Evolutionary conservation across 2,888 invertebrate genomes (phyloP).

Genomic region (Portevinia maculata): DNA sequence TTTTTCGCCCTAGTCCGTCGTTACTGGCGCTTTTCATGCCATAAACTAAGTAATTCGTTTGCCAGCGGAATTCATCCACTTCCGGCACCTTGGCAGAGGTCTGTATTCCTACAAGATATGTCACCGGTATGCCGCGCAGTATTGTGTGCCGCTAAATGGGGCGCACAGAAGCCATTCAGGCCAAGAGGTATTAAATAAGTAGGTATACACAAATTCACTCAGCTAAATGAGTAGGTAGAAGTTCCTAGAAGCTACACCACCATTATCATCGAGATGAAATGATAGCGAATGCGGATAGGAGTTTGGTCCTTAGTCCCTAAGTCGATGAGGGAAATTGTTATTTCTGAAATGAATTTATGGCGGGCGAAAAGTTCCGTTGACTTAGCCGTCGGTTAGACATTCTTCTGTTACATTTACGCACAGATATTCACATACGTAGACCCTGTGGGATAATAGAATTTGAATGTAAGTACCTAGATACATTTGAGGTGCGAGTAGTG

Average conservation of each 20-base stretch:
- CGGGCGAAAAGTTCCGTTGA: background rate
- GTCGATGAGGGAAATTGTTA: slow-evolving; percentile 47
- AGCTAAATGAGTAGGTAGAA: slow-evolving; percentile 2
- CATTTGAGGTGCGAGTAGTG: slow-evolving; percentile 1
- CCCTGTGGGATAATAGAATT: too few species aligned
- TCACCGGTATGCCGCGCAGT: slow-evolving; percentile 35
- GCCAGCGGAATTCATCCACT: slow-evolving; percentile 49
- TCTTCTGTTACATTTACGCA: too few species aligned
- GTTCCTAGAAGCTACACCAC: too few species aligned
- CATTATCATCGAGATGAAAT: slow-evolving; percentile 8
- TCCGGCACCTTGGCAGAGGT: slow-evolving; percentile 31
- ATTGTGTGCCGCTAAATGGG: slow-evolving; percentile 21
- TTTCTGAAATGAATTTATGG: slow-evolving; percentile 40
- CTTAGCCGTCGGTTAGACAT: background rate
- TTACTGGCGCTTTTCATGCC: slow-evolving; percentile 38
- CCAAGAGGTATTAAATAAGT: slow-evolving; percentile 20
- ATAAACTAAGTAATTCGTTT: slow-evolving; percentile 62
- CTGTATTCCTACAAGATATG: slow-evolving; percentile 2
- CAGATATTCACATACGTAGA: too few species aligned
- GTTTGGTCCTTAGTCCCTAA: slow-evolving; percentile 32
- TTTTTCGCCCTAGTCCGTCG: slow-evolving; percentile 11
- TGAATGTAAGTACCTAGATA: too few species aligned
- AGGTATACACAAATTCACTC: slow-evolving; percentile 1
- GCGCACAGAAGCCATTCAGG: slow-evolving; percentile 52
- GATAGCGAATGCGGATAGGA: slow-evolving; percentile 19